Evolutionary conservation across 2,113 vertebrate genomes (phyloP).

Genomic region (Anseranas semipalmata): DNA sequence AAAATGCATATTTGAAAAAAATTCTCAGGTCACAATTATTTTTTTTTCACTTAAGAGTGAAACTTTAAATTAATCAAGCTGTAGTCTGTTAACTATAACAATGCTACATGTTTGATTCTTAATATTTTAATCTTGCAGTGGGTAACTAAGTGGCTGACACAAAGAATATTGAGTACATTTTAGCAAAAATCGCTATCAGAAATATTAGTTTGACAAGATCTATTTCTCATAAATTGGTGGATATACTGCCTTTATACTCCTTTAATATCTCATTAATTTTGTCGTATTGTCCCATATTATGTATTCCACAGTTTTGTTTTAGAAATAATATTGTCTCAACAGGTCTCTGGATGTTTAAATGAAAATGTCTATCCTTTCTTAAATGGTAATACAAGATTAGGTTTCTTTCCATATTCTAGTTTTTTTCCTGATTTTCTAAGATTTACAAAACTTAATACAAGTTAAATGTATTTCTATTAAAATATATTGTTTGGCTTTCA

Average conservation of each 20-base stretch:
- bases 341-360: background rate
- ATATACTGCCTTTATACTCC: background rate
- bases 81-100: background rate
- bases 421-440: background rate
- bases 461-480: background rate
- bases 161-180: background rate
- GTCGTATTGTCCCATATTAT: background rate
- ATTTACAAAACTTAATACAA: background rate
- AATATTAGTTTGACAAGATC: background rate
- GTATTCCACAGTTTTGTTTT: background rate
- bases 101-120: background rate
- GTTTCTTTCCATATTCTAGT: background rate
- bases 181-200: background rate
- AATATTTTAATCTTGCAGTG: background rate
- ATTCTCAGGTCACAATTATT: background rate
- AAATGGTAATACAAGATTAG: background rate
- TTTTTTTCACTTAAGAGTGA: background rate
- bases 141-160: background rate
- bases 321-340: background rate
- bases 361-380: background rate
- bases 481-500: background rate
- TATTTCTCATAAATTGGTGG: background rate
- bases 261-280: background rate
- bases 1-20: background rate
- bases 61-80: background rate